A percentile compares a stretch with the other conserved stretches of the same genome.
Evolutionary conservation across 2,113 vertebrate genomes (phyloP).

Genomic region (Entelurus aequoreus): DNA sequence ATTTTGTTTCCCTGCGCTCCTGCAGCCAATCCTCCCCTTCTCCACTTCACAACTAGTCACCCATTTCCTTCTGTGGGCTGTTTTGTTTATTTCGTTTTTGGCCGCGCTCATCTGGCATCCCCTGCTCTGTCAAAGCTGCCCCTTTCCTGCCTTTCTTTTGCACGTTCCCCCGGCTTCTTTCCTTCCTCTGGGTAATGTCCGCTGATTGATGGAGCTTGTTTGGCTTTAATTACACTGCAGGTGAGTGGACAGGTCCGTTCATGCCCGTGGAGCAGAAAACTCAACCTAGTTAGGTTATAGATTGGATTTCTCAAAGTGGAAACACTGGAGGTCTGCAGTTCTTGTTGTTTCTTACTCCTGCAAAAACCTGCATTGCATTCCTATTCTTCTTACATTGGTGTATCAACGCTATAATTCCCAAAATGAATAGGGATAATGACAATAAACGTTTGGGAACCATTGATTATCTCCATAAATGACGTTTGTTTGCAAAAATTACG

Average conservation of each 20-base stretch:
- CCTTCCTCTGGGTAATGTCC: slow-evolving; percentile 47
- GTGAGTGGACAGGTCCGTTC: slow-evolving; percentile 61
- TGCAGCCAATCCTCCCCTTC: slow-evolving; percentile 21
- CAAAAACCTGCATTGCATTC: neutral
- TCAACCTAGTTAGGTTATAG: slow-evolving; percentile 64
- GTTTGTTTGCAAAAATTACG: too few species aligned
- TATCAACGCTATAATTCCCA: too few species aligned
- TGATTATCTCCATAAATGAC: too few species aligned
- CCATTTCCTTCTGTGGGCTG: slow-evolving; percentile 3
- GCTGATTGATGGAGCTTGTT: slow-evolving; percentile 73
- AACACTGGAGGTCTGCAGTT: slow-evolving; percentile 41
- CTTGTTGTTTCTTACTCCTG: slow-evolving; percentile 15
- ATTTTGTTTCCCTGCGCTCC: slow-evolving; percentile 36
- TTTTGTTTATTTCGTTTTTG: neutral
- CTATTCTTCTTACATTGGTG: too few species aligned
- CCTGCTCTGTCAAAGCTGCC: neutral
- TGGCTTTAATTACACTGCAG: slow-evolving; percentile 72
- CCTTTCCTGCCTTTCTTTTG: neutral
- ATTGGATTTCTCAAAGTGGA: slow-evolving; percentile 67
- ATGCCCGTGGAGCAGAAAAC: slow-evolving; percentile 67
- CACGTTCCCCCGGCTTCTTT: slow-evolving; percentile 3
- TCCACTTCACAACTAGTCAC: slow-evolving; percentile 18
- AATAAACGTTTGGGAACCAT: too few species aligned
- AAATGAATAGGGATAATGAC: too few species aligned
- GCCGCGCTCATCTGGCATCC: slow-evolving; percentile 12